These are phyloP conservation scores for Neolamprologus sp. DNA, from an alignment of 2,113 vertebrate species.

Conservation along the genomic window DNA sequence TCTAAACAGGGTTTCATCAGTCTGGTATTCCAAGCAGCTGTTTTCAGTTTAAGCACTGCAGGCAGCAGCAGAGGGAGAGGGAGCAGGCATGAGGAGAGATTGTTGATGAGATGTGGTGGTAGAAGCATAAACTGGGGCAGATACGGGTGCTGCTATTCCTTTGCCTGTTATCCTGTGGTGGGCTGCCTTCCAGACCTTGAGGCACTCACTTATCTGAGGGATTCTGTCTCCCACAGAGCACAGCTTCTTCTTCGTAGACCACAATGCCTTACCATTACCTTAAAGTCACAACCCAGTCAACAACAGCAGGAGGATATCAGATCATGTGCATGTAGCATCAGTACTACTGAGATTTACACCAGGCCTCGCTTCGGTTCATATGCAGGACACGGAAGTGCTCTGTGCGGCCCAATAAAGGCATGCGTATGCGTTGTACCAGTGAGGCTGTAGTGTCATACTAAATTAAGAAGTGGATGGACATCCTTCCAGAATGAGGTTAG, in stretches of 20 bases:
- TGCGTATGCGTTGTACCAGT: constrained; percentile 9
- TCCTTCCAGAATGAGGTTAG: constrained; percentile 50
- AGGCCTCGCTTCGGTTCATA: constrained; percentile 27
- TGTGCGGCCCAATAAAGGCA: constrained; percentile 19
- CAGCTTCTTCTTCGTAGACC: constrained; percentile 23
- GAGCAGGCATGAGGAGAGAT: constrained; percentile 54
- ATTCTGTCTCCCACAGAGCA: constrained; percentile 60
- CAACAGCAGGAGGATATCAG: constrained; percentile 49
- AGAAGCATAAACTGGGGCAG: constrained; percentile 66
- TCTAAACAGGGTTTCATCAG: constrained; percentile 76
- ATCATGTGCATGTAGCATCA: constrained; percentile 53
- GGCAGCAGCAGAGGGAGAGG: constrained; percentile 46
- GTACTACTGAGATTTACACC: constrained; percentile 38
- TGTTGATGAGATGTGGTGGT: constrained; percentile 69
- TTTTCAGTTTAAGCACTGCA: constrained; percentile 76
- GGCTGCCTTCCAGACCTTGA: constrained; percentile 67
- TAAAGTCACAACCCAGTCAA: constrained; percentile 46
- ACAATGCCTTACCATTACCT: constrained; percentile 32
- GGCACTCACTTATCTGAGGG: constrained; percentile 66
- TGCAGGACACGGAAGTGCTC: not conserved
- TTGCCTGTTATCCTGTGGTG: constrained; percentile 63
- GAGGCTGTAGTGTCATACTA: constrained; percentile 51
- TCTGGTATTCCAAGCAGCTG: constrained; percentile 81
- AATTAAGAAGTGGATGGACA: constrained; percentile 63
- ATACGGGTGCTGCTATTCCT: constrained; percentile 63